Conservation (phyloP, 1,140 invertebrate genomes). For the Riptortus pedestris region DNA sequence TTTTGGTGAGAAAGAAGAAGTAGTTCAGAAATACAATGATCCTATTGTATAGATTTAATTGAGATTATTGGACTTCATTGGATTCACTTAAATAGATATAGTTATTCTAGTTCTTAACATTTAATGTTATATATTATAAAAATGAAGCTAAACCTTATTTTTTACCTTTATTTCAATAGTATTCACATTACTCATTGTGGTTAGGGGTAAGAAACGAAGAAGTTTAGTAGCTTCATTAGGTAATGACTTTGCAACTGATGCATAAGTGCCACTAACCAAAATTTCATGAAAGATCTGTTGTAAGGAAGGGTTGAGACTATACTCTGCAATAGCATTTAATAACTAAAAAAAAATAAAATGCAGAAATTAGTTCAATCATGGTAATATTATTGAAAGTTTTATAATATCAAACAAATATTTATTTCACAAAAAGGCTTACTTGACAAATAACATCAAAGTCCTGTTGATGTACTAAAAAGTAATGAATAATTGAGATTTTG, state of each 20-base stretch:
- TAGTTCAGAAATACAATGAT: too few species aligned
- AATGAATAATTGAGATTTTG: slow-evolving; percentile 64
- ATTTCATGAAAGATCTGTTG: slow-evolving; percentile 64
- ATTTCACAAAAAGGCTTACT: slow-evolving; percentile 35
- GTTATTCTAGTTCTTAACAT: too few species aligned
- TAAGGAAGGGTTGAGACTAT: slow-evolving; percentile 42
- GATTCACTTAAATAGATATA: too few species aligned
- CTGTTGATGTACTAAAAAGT: slow-evolving; percentile 60
- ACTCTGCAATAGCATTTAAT: slow-evolving; percentile 41
- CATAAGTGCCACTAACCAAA: slow-evolving; percentile 57
- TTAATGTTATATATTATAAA: too few species aligned
- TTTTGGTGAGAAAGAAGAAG: too few species aligned
- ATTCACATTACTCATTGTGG: slow-evolving; percentile 44
- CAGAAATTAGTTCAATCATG: too few species aligned
- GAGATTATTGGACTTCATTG: too few species aligned
- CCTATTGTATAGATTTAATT: too few species aligned
- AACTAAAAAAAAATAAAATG: slow-evolving; percentile 37
- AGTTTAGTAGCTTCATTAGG: slow-evolving; percentile 54
- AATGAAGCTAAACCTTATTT: too few species aligned
- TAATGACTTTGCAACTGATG: slow-evolving; percentile 57
- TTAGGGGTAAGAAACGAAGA: slow-evolving; percentile 57
- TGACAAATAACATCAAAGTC: slow-evolving; percentile 59
- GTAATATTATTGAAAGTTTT: too few species aligned
- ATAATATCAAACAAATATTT: too few species aligned
- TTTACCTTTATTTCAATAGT: slow-evolving; percentile 44